phyloP scores from a whole-genome alignment of 2,113 vertebrate species.

The Blennius ocellaris region DNA sequence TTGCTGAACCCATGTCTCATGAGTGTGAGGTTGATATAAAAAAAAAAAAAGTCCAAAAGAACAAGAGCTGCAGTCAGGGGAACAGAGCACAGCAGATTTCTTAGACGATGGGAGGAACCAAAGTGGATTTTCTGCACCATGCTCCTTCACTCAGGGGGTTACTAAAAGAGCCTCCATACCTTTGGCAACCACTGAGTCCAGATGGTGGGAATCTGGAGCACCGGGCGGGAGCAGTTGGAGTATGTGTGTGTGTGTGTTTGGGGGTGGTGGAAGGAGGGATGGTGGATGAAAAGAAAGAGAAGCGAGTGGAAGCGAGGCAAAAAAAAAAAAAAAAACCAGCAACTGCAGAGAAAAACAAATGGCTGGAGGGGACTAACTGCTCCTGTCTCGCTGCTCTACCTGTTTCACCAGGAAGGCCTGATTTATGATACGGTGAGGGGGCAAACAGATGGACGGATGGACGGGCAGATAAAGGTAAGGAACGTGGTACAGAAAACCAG shows the following conservation, averaged over 20 bases:
- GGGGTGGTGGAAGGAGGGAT: conserved; percentile 34
- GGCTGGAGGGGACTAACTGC: conserved; percentile 51
- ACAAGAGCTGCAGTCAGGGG: conserved; percentile 40
- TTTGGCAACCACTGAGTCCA: conserved; percentile 79
- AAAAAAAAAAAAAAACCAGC: conserved; percentile 47
- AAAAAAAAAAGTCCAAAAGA: conserved; percentile 21
- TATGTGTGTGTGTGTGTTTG: conserved; percentile 11
- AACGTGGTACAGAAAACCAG: not conserved
- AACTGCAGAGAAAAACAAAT: conserved; percentile 70
- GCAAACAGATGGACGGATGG: not conserved
- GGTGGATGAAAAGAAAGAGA: conserved; percentile 52
- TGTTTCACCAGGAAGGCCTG: conserved; percentile 42
- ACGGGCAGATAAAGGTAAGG: no score
- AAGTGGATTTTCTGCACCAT: conserved; percentile 75
- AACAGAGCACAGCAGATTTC: conserved; percentile 57
- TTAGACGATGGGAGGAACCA: conserved; percentile 67
- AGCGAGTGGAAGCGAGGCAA: conserved; percentile 19
- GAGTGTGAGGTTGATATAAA: conserved; percentile 29
- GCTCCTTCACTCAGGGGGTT: conserved; percentile 63
- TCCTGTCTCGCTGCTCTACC: conserved; percentile 42
- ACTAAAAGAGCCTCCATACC: conserved; percentile 73
- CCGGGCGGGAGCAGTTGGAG: conserved; percentile 51
- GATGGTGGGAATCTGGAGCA: conserved; percentile 81
- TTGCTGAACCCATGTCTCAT: conserved; percentile 5
- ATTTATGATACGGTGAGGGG: conserved; percentile 45